phyloP scores from a whole-genome alignment of 2,113 vertebrate genomes.

The Myxocyprinus asiaticus region DNA sequence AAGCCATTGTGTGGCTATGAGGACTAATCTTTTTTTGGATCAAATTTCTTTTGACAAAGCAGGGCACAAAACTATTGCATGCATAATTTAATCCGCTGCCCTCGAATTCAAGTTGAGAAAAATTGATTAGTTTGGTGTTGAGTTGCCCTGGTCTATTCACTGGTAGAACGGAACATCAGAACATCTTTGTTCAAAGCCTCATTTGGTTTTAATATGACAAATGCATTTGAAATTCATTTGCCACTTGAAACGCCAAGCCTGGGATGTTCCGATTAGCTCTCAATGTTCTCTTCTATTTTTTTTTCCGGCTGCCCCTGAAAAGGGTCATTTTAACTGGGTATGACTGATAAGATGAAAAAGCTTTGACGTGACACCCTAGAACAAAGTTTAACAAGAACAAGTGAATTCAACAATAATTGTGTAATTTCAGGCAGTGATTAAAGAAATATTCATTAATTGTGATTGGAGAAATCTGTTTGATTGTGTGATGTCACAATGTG shows the following conservation, averaged over 20 bases:
- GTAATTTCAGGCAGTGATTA: background rate
- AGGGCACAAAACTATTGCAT: constrained; percentile 69
- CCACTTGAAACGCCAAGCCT: constrained; percentile 71
- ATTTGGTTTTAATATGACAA: constrained; percentile 77
- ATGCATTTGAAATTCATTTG: constrained; percentile 66
- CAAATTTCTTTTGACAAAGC: constrained; percentile 66
- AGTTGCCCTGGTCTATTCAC: constrained; percentile 75
- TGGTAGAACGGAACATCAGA: constrained; percentile 50
- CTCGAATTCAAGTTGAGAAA: constrained; percentile 77
- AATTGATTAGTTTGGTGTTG: constrained; percentile 80
- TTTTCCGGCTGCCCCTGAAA: background rate
- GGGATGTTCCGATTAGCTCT: constrained; percentile 58
- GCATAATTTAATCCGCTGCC: constrained; percentile 78
- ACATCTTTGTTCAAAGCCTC: constrained; percentile 69
- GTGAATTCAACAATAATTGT: background rate
- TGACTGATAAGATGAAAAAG: too few relatives aligned
- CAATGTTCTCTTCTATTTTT: constrained; percentile 21
- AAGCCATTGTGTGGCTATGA: constrained; percentile 50
- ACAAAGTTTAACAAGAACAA: background rate
- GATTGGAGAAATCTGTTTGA: background rate
- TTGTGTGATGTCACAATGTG: background rate
- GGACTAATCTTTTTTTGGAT: constrained; percentile 66
- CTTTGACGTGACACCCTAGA: too few relatives aligned
- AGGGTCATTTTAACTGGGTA: background rate
- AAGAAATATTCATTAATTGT: background rate